phyloP scores from a whole-genome alignment of 2,113 vertebrate genomes.

The Podilymbus podiceps region DNA sequence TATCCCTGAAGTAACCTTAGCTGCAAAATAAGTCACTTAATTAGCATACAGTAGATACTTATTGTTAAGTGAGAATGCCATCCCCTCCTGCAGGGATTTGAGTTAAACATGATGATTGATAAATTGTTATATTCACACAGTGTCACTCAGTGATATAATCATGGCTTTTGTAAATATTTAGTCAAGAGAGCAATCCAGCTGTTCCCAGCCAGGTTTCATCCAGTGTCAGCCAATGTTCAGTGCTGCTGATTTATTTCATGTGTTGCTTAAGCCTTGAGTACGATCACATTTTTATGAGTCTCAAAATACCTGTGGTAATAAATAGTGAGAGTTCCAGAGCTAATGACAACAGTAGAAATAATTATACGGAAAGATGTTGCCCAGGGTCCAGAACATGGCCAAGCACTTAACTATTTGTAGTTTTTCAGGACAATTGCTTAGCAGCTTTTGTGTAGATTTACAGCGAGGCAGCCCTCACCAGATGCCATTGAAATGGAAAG shows the following conservation, averaged over 20 bases:
- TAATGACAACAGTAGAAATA: slow-evolving; percentile 72
- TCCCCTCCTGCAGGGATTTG: slow-evolving; percentile 71
- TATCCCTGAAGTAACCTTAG: slow-evolving; percentile 63
- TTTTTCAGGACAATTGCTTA: slow-evolving; percentile 19
- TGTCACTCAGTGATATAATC: slow-evolving; percentile 81
- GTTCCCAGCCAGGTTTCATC: slow-evolving; percentile 79
- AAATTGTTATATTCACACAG: slow-evolving; percentile 78
- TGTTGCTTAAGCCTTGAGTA: slow-evolving; percentile 73
- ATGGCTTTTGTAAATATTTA: slow-evolving; percentile 85
- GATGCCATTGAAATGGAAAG: not conserved
- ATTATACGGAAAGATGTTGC: slow-evolving; percentile 69
- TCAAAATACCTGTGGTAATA: slow-evolving; percentile 78
- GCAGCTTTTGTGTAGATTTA: slow-evolving; percentile 11
- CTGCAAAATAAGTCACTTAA: slow-evolving; percentile 71
- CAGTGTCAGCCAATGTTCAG: slow-evolving; percentile 70
- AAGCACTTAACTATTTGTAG: slow-evolving; percentile 17
- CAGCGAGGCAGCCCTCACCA: not conserved
- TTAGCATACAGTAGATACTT: slow-evolving; percentile 74
- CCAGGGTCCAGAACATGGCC: slow-evolving; percentile 48
- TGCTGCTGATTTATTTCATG: slow-evolving; percentile 77
- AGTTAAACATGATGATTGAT: slow-evolving; percentile 82
- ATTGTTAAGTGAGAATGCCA: slow-evolving; percentile 73
- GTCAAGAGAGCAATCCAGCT: slow-evolving; percentile 83
- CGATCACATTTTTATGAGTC: slow-evolving; percentile 80
- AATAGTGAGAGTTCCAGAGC: slow-evolving; percentile 68